Evolutionary conservation across 2,888 invertebrate species (phyloP).

Genomic region (Ecliptopera silaceata): DNA sequence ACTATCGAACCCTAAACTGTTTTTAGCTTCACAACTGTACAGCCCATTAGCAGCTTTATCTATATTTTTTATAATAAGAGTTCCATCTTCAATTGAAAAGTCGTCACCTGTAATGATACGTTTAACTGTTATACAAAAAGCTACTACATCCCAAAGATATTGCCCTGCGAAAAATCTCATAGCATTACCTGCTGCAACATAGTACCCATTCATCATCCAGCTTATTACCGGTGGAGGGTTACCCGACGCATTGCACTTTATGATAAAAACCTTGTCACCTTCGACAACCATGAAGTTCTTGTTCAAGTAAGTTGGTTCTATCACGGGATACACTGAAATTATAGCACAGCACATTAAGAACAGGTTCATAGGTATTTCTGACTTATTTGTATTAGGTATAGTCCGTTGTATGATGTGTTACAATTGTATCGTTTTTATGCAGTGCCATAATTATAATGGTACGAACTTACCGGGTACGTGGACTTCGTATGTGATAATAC

Average conservation of each 20-base stretch:
- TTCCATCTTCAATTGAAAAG: conserved; percentile 51
- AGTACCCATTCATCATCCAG: conserved; percentile 12
- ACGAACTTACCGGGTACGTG: conserved; percentile 11
- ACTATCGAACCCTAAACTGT: conserved; percentile 41
- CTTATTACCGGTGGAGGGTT: conserved; percentile 5
- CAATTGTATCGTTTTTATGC: no score
- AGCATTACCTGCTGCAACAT: conserved; percentile 7
- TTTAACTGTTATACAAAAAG: background rate
- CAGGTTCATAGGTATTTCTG: no score
- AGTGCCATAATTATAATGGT: no score
- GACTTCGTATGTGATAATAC: conserved; percentile 18
- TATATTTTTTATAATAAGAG: conserved; percentile 52
- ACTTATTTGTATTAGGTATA: no score
- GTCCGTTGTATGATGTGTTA: no score
- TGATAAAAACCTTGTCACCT: conserved; percentile 7
- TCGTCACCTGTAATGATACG: conserved; percentile 43
- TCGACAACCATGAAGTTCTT: conserved; percentile 12
- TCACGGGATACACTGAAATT: conserved; percentile 16
- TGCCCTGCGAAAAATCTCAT: background rate
- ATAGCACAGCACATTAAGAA: background rate
- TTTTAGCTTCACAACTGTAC: conserved; percentile 53
- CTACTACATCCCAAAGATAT: no score
- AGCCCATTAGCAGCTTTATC: conserved; percentile 38
- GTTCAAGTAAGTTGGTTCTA: conserved; percentile 8
- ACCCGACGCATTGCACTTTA: conserved; percentile 16